Evolutionary conservation across 2,888 invertebrate genomes (phyloP).

Genomic region (Epinotia nisella): DNA sequence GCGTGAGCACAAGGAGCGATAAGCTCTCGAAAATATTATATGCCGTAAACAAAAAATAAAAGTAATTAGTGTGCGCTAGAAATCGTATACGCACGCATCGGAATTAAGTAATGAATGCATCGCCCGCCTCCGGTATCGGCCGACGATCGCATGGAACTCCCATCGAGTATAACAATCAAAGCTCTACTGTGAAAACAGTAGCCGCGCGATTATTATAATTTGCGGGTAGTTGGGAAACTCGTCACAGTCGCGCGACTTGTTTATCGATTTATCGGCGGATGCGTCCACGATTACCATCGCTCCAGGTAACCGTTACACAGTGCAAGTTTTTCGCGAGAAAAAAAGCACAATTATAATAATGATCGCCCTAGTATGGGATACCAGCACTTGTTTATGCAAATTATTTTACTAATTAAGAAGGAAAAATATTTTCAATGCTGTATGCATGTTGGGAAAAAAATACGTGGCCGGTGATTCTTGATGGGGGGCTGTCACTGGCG

Average conservation of each 20-base stretch:
- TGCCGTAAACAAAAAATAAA: conserved; percentile 72
- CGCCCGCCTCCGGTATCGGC: conserved; percentile 67
- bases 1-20: conserved; percentile 70
- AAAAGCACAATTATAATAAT: conserved; percentile 80
- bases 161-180: conserved; percentile 73
- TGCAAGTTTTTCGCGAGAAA: conserved; percentile 77
- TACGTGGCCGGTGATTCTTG: conserved; percentile 54
- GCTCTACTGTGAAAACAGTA: conserved; percentile 71
- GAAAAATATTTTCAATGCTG: conserved; percentile 75
- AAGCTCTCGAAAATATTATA: conserved; percentile 78
- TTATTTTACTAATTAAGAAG: conserved; percentile 77
- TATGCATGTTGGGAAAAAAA: conserved; percentile 73
- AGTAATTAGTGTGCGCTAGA: conserved; percentile 77
- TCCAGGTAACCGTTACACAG: conserved; percentile 71
- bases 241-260: conserved; percentile 76
- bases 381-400: conserved; percentile 79
- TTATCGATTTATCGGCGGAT: conserved; percentile 81
- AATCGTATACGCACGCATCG: conserved; percentile 80
- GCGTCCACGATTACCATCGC: conserved; percentile 76
- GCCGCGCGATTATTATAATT: conserved; percentile 69
- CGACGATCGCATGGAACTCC: conserved; percentile 74
- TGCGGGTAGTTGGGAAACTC: conserved; percentile 73
- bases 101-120: conserved; percentile 80
- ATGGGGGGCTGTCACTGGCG: conserved; percentile 67
- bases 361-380: conserved; percentile 79